Percentiles rank a stretch among this genome's conserved stretches.
These are phyloP conservation scores for Rhombomys opimus DNA, from an alignment of 2,113 vertebrate genomes.

Conservation along the genomic window DNA sequence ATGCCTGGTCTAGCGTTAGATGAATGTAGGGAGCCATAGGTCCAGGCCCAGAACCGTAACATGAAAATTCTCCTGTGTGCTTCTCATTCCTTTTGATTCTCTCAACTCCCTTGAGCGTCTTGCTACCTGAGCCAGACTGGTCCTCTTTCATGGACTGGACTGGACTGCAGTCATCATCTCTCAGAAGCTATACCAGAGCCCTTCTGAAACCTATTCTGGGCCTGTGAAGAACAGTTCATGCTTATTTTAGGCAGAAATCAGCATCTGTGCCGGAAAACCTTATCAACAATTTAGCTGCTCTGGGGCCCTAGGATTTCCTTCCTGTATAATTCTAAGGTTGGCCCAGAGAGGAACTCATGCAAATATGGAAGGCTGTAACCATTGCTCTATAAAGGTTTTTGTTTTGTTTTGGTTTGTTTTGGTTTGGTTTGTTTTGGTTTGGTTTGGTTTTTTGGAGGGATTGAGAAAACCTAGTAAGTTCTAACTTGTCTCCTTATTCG, in stretches of 20 bases:
- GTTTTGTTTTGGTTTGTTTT: too few species aligned
- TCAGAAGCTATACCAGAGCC: not conserved
- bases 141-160: not conserved
- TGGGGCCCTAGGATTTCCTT: not conserved
- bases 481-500: not conserved
- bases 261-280: not conserved
- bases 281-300: not conserved
- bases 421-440: too few species aligned
- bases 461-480: not conserved
- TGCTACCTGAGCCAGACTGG: not conserved
- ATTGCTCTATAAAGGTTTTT: not conserved
- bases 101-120: not conserved
- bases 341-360: not conserved
- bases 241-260: slow-evolving; percentile 30
- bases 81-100: not conserved
- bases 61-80: not conserved
- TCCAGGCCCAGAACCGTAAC: not conserved
- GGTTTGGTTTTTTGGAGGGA: not conserved
- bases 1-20: not conserved
- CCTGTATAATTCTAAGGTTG: not conserved
- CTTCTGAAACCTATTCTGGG: not conserved
- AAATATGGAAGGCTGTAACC: not conserved
- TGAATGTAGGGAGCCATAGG: not conserved
- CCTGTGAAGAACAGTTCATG: not conserved
- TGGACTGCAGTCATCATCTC: not conserved